Evolutionary conservation across 2,797 vertebrate species (phyloP), one percentile per base, ranked within the genome.

Genomic region (Gallirallus australis): DNA sequence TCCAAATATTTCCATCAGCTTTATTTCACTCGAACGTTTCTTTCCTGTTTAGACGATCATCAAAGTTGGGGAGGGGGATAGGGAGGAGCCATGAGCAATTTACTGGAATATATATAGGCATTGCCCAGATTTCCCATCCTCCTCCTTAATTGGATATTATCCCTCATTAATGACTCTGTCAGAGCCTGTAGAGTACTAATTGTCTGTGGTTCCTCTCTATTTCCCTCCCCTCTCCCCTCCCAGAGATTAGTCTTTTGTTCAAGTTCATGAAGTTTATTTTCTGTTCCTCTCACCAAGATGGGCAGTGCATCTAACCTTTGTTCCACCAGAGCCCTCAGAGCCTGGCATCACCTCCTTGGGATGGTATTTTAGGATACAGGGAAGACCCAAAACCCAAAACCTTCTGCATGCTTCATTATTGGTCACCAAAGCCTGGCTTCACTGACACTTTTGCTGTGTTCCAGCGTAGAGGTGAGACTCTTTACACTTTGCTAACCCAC

Each of bases 201-300:
- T 91, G 88, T 94, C 86, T 82, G 81, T 82, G 73, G 72, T 92
- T 94, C 86, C 82, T 95, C 91, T 80, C 70, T 92, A 47, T 96
- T 86, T 89, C 57, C 78, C 85, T 94, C 47, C 69, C 24, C 64
- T 82, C 68, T 96, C 77, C 91, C 68, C 92, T 94, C 60, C 53
- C 73, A 95, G 92, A 88, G 71, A 95, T 95, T 90, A 81, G 56
- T 86, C 96, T 96, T 97, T 96, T 96, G 94, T 97, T 96, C 91
- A 84, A 95, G 82, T 92, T 97, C 94, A 97, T 89, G 87, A 83
- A 88, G 88, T 92, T 95, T 94, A 94, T 95, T 97, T 97, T 97
- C 96, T 95, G 77, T 96, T 95, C 93, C 81, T 66, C 80, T 94
- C 82, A 92, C 60, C 4, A 15, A 87, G 85, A 80, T 59, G 79